Evolutionary conservation across 2,113 vertebrate genomes (phyloP).

Genomic region (Eublepharis macularius): DNA sequence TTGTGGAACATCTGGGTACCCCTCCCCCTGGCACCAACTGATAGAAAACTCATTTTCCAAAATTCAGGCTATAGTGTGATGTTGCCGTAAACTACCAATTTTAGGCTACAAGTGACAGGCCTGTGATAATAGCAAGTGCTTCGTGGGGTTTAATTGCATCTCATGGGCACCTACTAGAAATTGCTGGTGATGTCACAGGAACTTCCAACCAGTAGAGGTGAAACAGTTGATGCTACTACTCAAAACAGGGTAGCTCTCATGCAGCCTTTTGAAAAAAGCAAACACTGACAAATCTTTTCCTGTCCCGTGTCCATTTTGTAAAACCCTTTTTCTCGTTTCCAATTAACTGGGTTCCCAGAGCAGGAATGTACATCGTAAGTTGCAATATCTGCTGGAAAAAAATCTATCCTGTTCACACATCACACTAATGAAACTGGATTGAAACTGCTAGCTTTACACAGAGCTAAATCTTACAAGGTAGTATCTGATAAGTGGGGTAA

Average conservation of each 20-base stretch:
- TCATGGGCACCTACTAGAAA: not conserved
- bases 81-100: not conserved
- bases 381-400: too few species aligned
- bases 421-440: not conserved
- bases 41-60: not conserved
- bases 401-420: not conserved
- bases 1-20: not conserved
- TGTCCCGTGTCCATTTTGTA: not conserved
- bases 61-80: not conserved
- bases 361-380: not conserved
- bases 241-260: not conserved
- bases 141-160: not conserved
- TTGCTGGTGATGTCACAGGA: not conserved
- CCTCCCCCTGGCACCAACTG: too few species aligned
- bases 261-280: not conserved
- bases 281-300: not conserved
- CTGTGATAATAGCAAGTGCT: not conserved
- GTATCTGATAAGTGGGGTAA: not conserved
- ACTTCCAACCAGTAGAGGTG: not conserved
- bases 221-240: not conserved
- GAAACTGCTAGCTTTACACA: not conserved
- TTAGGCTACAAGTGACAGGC: too few species aligned
- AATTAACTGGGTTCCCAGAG: not conserved
- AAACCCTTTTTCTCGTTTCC: not conserved
- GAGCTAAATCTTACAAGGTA: not conserved